Percentiles rank a stretch among this genome's conserved stretches.
Evolutionary conservation across 2,113 vertebrate genomes (phyloP).

Genomic region (Ia io): DNA sequence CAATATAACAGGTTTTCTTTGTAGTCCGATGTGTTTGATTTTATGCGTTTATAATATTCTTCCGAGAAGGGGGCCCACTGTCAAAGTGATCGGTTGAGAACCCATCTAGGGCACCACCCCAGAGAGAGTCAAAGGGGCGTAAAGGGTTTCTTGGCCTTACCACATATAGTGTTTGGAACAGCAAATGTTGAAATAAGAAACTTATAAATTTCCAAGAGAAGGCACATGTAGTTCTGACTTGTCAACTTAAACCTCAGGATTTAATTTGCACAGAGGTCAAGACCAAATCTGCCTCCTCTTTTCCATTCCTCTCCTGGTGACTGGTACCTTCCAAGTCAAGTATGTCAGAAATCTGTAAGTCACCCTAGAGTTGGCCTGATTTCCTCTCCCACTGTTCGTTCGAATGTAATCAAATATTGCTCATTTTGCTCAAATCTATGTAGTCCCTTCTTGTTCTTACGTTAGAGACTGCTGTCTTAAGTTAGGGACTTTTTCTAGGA

Average conservation of each 20-base stretch:
- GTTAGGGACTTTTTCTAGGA: not conserved
- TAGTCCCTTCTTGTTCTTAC: not conserved
- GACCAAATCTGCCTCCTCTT: not conserved
- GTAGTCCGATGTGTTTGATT: constrained; percentile 3
- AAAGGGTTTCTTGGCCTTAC: constrained; percentile 13
- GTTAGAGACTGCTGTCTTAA: not conserved
- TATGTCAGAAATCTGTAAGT: not conserved
- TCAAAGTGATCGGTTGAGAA: not conserved
- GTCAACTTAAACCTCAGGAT: not conserved
- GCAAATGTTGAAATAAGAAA: not conserved
- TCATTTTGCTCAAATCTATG: not conserved
- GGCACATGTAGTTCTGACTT: not conserved
- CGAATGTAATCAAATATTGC: not conserved
- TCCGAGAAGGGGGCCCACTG: not conserved
- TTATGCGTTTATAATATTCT: constrained; percentile 10
- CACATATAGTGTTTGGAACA: not conserved
- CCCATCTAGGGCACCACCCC: not conserved
- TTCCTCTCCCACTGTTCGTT: not conserved
- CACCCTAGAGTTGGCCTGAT: not conserved
- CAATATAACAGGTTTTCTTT: not conserved
- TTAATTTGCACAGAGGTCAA: not conserved
- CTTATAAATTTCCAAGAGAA: not conserved
- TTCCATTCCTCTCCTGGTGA: not conserved
- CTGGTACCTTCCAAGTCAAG: not conserved
- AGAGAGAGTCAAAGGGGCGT: not conserved